Conservation (phyloP, 2,888 invertebrate species). For the Volucella inanis region DNA sequence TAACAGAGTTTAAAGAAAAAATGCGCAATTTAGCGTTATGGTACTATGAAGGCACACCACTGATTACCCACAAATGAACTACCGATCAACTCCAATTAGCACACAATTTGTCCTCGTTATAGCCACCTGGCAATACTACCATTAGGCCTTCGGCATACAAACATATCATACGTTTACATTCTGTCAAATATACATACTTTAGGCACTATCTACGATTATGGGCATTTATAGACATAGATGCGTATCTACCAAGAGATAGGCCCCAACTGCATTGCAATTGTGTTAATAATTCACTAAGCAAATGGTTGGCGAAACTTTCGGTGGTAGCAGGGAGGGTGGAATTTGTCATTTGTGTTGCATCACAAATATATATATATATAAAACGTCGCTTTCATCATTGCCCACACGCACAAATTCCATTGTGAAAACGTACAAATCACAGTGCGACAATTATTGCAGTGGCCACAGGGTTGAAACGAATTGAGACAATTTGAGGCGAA, state of each 20-base stretch:
- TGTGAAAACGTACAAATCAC: conserved; percentile 57
- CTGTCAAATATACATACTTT: too few relatives aligned
- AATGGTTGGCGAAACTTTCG: conserved; percentile 1
- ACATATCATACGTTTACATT: too few relatives aligned
- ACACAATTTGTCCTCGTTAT: too few relatives aligned
- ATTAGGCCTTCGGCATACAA: too few relatives aligned
- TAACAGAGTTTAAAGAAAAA: too few relatives aligned
- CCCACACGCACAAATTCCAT: conserved; percentile 60
- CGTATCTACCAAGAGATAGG: conserved; percentile 25
- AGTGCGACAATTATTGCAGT: background rate
- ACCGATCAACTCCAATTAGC: too few relatives aligned
- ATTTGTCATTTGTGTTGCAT: conserved; percentile 27
- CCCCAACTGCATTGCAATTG: conserved; percentile 25
- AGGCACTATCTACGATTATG: too few relatives aligned
- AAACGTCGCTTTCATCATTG: conserved; percentile 25
- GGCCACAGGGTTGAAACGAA: conserved; percentile 13
- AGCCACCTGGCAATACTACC: too few relatives aligned
- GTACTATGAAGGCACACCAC: too few relatives aligned
- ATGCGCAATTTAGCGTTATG: too few relatives aligned
- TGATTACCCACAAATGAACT: too few relatives aligned
- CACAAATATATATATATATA: background rate
- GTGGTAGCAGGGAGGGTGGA: background rate
- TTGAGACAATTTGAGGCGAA: background rate
- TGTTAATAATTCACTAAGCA: conserved; percentile 44
- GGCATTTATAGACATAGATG: conserved; percentile 26